A percentile compares a stretch with the other conserved stretches of the same genome.
Evolutionary conservation across 2,888 invertebrate genomes (phyloP).

Genomic region (Perizoma flavofasciatum): DNA sequence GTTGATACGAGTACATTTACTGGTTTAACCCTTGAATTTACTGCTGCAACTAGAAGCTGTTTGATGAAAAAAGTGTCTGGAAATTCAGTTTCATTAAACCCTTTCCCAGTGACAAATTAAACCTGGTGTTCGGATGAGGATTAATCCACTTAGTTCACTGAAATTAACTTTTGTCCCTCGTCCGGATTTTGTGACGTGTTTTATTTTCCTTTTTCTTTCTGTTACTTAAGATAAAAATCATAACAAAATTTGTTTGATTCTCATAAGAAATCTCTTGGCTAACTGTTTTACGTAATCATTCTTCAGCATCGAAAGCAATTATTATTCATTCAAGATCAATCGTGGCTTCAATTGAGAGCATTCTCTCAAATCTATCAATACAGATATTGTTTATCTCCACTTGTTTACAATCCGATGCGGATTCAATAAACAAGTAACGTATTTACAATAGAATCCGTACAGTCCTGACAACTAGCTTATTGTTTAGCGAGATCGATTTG

Average conservation of each 20-base stretch:
- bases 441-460: slow-evolving; percentile 55
- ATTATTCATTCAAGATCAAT: slow-evolving; percentile 25
- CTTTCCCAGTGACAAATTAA: slow-evolving; percentile 38
- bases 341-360: slow-evolving; percentile 44
- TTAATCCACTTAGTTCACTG: slow-evolving; percentile 46
- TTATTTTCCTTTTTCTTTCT: slow-evolving; percentile 28
- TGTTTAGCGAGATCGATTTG: slow-evolving; percentile 45
- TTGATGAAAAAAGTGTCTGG: slow-evolving; percentile 12
- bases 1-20: slow-evolving; percentile 12
- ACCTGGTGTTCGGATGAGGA: slow-evolving; percentile 35
- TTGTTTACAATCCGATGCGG: slow-evolving; percentile 53
- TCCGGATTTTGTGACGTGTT: slow-evolving; percentile 29
- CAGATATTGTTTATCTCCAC: slow-evolving; percentile 53
- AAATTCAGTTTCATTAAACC: slow-evolving; percentile 29
- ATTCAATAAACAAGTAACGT: slow-evolving; percentile 56
- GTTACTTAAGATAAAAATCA: slow-evolving; percentile 11
- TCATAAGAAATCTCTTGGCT: slow-evolving; percentile 15
- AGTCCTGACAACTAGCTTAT: slow-evolving; percentile 47
- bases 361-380: slow-evolving; percentile 53
- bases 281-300: slow-evolving; percentile 39
- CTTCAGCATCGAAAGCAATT: slow-evolving; percentile 18
- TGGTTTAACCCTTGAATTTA: slow-evolving; percentile 9
- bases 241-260: neutral
- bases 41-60: slow-evolving; percentile 1
- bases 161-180: slow-evolving; percentile 38